A percentile compares a stretch with the other conserved stretches of the same genome.
Conservation (phyloP, 1,140 invertebrate genomes). For the Tenebrio molitor region DNA sequence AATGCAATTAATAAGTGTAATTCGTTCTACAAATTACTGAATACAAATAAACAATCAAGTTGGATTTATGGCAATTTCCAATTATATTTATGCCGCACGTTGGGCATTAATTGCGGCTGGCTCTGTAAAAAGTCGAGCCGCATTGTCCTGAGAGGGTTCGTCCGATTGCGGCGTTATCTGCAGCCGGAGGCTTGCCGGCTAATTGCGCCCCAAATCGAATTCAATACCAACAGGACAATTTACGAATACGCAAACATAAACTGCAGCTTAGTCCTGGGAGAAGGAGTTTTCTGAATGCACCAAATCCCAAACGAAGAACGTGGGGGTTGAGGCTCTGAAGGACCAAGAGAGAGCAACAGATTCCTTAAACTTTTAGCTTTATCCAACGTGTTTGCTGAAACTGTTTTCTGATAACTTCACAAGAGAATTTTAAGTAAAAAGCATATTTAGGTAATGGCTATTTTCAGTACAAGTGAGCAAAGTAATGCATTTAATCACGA, state of each 20-base stretch:
- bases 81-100: constrained; percentile 47
- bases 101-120: constrained; percentile 48
- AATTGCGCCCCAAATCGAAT: constrained; percentile 34
- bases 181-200: constrained; percentile 12
- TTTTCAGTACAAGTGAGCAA: no score
- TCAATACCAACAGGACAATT: constrained; percentile 7
- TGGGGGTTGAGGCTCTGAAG: no score
- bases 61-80: constrained; percentile 51
- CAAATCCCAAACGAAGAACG: no score
- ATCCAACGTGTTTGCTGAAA: no score
- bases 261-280: not conserved
- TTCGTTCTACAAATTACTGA: constrained; percentile 37
- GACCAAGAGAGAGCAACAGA: no score
- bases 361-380: no score
- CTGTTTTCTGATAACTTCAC: no score
- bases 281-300: no score
- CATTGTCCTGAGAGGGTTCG: constrained; percentile 32
- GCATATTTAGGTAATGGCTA: no score
- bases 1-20: constrained; percentile 40
- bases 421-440: no score
- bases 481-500: no score
- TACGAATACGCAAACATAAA: not conserved
- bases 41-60: constrained; percentile 34
- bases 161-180: constrained; percentile 28
- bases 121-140: constrained; percentile 25